Base-by-base conservation (phyloP, 2,797 vertebrate genomes). In the Fundulus diaphanus region DNA sequence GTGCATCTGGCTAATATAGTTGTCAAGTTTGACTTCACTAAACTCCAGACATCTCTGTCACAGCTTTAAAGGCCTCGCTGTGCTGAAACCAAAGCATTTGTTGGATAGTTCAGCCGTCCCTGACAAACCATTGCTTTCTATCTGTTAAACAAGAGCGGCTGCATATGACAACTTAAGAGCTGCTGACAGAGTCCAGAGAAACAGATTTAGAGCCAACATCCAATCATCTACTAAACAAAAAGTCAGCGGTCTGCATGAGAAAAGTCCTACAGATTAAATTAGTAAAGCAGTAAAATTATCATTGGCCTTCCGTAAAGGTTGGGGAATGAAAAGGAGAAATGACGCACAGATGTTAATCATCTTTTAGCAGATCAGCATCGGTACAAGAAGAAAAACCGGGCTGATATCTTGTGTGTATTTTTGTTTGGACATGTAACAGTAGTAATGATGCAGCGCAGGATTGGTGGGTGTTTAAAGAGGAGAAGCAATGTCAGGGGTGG, bases 31-130 rank as follows among this genome's bases (percentile, higher is more conserved):
- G 1, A 69, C 75, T 74, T 71, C 12, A 71, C 48, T 72, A 29
- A 76, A 63, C 54, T 70, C 29, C 49, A 70, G 63, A 77, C 35
- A 67, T 73, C 69, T 69, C 42, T 76, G 35, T 52, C 51, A 24
- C 54, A 35, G 65, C 13, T 72, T 65, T 70, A 71, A 65, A 73
- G 29, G 8, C 9, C 2, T 80, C 59, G 18, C 15, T 57, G 67
- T 40, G 49, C 12, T 69, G 48, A 77, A 74, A 82, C n/a, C 66
- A 71, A 76, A 70, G 63, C 42, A 71, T 61, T 82, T 68, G 22
- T 68, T 42, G 33, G 56, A 63, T 54, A 51, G n/a, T 61, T 48
- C 1, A 74, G 75, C 68, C 31, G 33, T 4, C 0, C 24, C 37
- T 72, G 40, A 70, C 76, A 74, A n/a, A 59, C n/a, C 44, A 33